Evolutionary conservation across 2,888 invertebrate genomes (phyloP).

Genomic region (Timandra comae): DNA sequence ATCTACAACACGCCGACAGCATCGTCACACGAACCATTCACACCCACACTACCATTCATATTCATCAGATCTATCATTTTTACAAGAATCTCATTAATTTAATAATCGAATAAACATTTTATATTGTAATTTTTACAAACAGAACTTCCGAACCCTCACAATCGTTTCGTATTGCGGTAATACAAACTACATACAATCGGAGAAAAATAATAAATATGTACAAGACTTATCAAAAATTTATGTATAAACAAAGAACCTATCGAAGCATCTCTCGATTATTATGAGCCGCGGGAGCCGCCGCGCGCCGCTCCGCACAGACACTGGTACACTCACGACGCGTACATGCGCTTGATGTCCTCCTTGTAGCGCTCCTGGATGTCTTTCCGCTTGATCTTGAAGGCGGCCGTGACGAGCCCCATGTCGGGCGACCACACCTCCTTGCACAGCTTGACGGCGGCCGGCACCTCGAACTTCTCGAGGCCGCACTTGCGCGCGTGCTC

Average conservation of each 20-base stretch:
- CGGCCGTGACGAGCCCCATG: constrained; percentile 97
- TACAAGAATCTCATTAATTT: constrained; percentile 30
- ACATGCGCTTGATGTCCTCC: constrained; percentile 95
- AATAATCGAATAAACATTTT: constrained; percentile 23
- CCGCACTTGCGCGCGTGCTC: constrained; percentile 89
- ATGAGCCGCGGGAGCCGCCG: constrained; percentile 9
- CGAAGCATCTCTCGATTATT: constrained; percentile 11
- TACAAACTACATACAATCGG: constrained; percentile 37
- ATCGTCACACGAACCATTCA: constrained; percentile 31
- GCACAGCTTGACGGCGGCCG: constrained; percentile 90
- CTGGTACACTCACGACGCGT: constrained; percentile 84
- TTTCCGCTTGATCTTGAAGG: constrained; percentile 97
- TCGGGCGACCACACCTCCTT: constrained; percentile 98
- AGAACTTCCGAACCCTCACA: constrained; percentile 16
- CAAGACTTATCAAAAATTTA: constrained; percentile 28
- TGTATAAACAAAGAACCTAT: constrained; percentile 17
- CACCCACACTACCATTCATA: constrained; percentile 24
- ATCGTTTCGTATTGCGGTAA: constrained; percentile 27
- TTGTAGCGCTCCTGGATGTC: constrained; percentile 96
- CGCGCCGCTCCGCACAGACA: constrained; percentile 9
- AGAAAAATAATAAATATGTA: constrained; percentile 42
- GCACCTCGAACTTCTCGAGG: constrained; percentile 94
- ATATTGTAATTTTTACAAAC: constrained; percentile 19
- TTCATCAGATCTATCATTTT: constrained; percentile 38
- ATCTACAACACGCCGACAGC: constrained; percentile 27